Conservation (phyloP, 2,888 invertebrate genomes). For the Drosophila recens region DNA sequence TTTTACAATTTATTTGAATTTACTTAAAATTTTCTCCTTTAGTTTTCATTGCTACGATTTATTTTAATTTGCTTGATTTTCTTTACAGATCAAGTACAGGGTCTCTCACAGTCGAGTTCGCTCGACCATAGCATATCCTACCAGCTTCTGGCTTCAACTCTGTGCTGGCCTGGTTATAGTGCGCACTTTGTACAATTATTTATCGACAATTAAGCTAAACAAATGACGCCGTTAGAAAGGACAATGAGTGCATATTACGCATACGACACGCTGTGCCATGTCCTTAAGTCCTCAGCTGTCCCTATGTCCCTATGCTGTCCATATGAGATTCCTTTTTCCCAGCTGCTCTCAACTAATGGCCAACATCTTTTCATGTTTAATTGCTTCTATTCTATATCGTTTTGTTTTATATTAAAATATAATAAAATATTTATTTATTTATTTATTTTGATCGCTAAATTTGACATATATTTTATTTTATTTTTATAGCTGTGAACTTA, state of each 20-base stretch:
- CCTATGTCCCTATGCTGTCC: no score
- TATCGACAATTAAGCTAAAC: conserved; percentile 75
- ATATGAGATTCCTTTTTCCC: no score
- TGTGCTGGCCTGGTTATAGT: conserved; percentile 29
- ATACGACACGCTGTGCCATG: conserved; percentile 57
- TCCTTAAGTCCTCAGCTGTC: conserved; percentile 2
- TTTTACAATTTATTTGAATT: no score
- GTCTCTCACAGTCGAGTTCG: background rate
- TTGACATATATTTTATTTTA: background rate
- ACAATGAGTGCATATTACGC: conserved; percentile 57
- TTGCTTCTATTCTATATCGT: no score
- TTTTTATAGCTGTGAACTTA: background rate
- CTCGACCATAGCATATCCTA: background rate
- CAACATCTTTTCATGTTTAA: conserved; percentile 8
- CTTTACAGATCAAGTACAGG: background rate
- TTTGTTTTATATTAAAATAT: no score
- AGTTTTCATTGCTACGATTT: no score
- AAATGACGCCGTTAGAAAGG: conserved; percentile 66
- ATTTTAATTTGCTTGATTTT: no score
- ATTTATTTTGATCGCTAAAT: no score
- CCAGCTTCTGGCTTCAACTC: background rate
- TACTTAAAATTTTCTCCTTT: no score
- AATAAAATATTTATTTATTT: background rate
- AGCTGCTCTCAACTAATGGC: conserved; percentile 7
- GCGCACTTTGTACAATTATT: conserved; percentile 64